Conservation (phyloP, 1,140 invertebrate species). For the Eumaeus atala region DNA sequence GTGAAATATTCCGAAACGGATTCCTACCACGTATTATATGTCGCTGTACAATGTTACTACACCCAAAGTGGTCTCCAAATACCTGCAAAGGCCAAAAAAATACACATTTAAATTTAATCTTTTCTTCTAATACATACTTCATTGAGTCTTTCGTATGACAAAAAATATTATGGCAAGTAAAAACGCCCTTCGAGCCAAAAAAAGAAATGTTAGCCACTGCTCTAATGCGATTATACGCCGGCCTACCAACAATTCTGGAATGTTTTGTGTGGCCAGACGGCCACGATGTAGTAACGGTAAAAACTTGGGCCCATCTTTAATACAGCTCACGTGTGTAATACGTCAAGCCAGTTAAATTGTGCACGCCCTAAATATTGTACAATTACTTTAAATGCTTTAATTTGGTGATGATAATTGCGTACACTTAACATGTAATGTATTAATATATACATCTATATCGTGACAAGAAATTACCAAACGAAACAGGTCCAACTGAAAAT, state of each 20-base stretch:
- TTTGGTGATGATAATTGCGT: too few relatives aligned
- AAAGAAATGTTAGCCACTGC: not conserved
- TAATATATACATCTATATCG: too few relatives aligned
- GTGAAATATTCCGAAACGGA: slow-evolving; percentile 43
- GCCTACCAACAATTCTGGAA: not conserved
- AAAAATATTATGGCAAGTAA: too few relatives aligned
- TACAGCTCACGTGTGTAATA: slow-evolving; percentile 2
- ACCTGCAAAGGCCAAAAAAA: too few relatives aligned
- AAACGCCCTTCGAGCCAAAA: slow-evolving; percentile 2
- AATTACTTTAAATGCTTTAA: too few relatives aligned
- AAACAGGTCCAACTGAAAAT: too few relatives aligned
- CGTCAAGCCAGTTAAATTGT: not conserved
- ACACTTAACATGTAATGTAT: too few relatives aligned
- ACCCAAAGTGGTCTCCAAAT: too few relatives aligned
- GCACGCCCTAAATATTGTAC: not conserved
- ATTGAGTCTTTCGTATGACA: too few relatives aligned
- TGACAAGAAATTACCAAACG: too few relatives aligned
- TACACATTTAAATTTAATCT: too few relatives aligned
- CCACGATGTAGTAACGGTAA: slow-evolving; percentile 22
- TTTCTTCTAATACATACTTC: not conserved
- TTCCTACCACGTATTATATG: slow-evolving; percentile 50
- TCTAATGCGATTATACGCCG: slow-evolving; percentile 1
- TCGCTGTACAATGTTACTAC: slow-evolving; percentile 42
- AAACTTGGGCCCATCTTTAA: not conserved
- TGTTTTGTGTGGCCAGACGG: slow-evolving; percentile 4